Evolutionary conservation across 2,113 vertebrate species (phyloP), one percentile per base, ranked within the genome.

Genomic region (Plecturocebus donacophilus): DNA sequence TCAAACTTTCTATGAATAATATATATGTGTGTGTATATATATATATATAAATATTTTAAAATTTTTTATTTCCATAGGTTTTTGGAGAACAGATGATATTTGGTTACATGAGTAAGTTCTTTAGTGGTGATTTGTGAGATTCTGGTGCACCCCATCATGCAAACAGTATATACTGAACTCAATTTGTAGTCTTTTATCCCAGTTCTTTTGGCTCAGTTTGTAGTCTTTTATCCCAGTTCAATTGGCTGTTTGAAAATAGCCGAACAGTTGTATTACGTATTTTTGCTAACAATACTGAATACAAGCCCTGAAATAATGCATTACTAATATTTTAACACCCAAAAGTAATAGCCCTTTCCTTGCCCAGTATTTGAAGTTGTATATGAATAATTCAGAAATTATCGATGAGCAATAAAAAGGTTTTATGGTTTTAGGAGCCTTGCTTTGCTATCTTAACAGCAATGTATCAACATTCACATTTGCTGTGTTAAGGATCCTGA

Each of bases 381-480:
- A 21, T 80, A 38, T 94, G 95, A 93, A 95, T 93, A 94, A 92
- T 89, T 93, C 93, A 97, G 71, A 94, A 87, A 70, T 82, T 93
- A 83, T 80, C 25, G 68, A 75, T 80, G 12, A 95, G 20, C 52
- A 86, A 38, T 79, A 64, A 42, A 85, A 80, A 70, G 64, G 47
- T 42, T 10, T 58, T 64, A 38, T 23, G 10, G 52, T 66, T 3
- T 90, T 38, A 58, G 47, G 85, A 93, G 12, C 8, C 21, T 85
- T 77, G 9, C 25, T 94, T 79, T 81, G 45, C 61, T 80, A 8
- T 82, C 8, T 87, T 87, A 82, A 64, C 13, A 54, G 21, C 23
- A 81, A 1, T 47, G 6, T 75, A n/a, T 64, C 84, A n/a, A 52
- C 16, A 73, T 6, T 93, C n/a, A 42, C 5, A 54, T 97, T 89